These are phyloP conservation scores for Diplodus puntazzo DNA, from an alignment of 2,797 vertebrate genomes.

Conservation along the genomic window DNA sequence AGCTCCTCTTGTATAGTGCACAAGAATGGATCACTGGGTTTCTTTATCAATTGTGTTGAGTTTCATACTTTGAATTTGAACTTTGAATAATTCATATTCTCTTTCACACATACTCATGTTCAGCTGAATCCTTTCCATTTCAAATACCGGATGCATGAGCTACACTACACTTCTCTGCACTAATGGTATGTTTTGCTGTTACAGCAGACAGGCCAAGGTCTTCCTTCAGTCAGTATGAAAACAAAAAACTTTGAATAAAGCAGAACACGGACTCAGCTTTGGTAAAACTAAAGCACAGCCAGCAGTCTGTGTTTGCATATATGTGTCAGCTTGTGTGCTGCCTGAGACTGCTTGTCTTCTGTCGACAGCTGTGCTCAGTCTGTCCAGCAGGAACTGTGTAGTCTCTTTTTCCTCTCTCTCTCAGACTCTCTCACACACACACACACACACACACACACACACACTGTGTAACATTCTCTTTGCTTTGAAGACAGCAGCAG, in stretches of 20 bases:
- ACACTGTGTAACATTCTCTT: conserved; percentile 58
- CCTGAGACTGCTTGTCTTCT: conserved; percentile 70
- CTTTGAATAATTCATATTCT: conserved; percentile 9
- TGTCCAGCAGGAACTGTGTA: conserved; percentile 72
- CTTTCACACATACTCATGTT: background rate
- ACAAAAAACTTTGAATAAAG: conserved; percentile 17
- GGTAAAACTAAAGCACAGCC: conserved; percentile 65
- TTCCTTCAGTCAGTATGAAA: conserved; percentile 30
- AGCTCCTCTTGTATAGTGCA: background rate
- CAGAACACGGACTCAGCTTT: conserved; percentile 28
- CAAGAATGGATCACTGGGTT: background rate
- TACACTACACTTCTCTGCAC: conserved; percentile 2
- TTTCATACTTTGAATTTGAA: conserved; percentile 11
- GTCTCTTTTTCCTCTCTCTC: conserved; percentile 34
- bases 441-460: conserved; percentile 49
- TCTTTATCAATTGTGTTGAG: background rate
- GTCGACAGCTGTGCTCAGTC: conserved; percentile 78
- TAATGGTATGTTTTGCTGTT: conserved; percentile 10
- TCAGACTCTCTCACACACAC: conserved; percentile 16
- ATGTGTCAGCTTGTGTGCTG: conserved; percentile 67
- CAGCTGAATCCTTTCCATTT: conserved; percentile 14
- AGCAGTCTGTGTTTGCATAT: conserved; percentile 60
- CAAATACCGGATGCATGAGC: background rate
- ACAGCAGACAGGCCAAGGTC: conserved; percentile 14
- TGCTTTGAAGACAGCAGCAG: conserved; percentile 78